These are phyloP conservation scores for Mythimna vitellina DNA, from an alignment of 2,888 invertebrate species.

Conservation along the genomic window DNA sequence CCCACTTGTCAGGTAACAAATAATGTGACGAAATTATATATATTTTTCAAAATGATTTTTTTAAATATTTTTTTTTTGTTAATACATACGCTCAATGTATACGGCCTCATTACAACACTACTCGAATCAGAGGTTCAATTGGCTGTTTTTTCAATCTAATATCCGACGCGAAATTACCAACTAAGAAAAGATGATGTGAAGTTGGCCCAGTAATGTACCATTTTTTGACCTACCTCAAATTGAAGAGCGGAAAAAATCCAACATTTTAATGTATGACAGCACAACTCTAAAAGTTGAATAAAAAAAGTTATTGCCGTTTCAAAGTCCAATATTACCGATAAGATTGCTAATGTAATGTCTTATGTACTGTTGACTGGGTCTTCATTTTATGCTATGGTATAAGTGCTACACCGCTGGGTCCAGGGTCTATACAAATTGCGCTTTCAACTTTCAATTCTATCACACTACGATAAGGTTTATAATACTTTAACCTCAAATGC, in stretches of 20 bases:
- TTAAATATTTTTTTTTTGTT: slow-evolving; percentile 2
- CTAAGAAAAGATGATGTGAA: background rate
- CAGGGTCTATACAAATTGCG: background rate
- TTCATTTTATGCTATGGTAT: too few relatives aligned
- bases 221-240: background rate
- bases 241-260: background rate
- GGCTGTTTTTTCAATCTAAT: background rate
- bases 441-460: slow-evolving; percentile 12
- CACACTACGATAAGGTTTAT: slow-evolving; percentile 1
- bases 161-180: background rate
- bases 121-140: slow-evolving; percentile 14
- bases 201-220: background rate
- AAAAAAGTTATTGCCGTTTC: too few relatives aligned
- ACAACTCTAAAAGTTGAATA: too few relatives aligned
- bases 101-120: slow-evolving; percentile 34
- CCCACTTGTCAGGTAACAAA: slow-evolving; percentile 16
- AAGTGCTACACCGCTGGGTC: too few relatives aligned
- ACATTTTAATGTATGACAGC: background rate
- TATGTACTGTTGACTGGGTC: too few relatives aligned
- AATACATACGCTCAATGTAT: slow-evolving; percentile 27
- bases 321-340: too few relatives aligned
- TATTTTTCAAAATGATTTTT: slow-evolving; percentile 11
- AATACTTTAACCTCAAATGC: background rate
- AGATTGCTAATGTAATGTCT: too few relatives aligned
- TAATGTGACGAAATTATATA: slow-evolving; percentile 3